Conservation (phyloP, 2,888 invertebrate species). For the Petrophora chlorosata region DNA sequence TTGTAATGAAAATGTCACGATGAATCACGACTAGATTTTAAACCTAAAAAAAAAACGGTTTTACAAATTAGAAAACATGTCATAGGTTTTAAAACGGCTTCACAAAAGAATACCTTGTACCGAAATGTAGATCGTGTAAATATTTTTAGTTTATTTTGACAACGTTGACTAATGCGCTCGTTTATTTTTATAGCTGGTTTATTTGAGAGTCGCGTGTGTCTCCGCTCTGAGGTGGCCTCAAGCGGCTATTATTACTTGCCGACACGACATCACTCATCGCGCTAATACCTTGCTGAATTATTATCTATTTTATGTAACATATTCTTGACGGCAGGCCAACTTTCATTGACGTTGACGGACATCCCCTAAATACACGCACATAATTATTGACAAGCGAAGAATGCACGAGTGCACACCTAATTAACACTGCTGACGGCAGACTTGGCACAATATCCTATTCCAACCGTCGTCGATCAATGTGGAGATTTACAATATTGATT, state of each 20-base stretch:
- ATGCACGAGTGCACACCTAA: conserved; percentile 18
- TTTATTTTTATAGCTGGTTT: conserved; percentile 80
- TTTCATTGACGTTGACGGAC: conserved; percentile 49
- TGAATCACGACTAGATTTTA: conserved; percentile 3
- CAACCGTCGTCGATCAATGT: conserved; percentile 5
- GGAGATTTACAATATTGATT: conserved; percentile 12
- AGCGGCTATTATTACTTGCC: conserved; percentile 74
- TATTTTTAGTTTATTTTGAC: conserved; percentile 77
- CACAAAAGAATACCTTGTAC: conserved; percentile 36
- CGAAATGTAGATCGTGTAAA: conserved; percentile 52
- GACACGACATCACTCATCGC: conserved; percentile 78
- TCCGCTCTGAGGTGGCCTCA: conserved; percentile 65
- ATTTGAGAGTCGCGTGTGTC: conserved; percentile 73
- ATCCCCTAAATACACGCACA: conserved; percentile 30
- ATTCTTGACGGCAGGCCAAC: conserved; percentile 69
- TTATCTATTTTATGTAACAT: conserved; percentile 72
- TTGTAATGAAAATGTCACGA: conserved; percentile 3
- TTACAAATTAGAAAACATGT: conserved; percentile 18
- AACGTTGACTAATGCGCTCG: conserved; percentile 79
- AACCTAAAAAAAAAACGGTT: conserved; percentile 7
- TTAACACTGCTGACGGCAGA: conserved; percentile 17
- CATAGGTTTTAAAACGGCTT: conserved; percentile 16
- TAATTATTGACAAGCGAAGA: conserved; percentile 23
- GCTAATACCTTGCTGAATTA: conserved; percentile 71
- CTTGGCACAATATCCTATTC: conserved; percentile 18